phyloP scores from a whole-genome alignment of 2,113 vertebrate species.

The Apodemus sylvaticus region DNA sequence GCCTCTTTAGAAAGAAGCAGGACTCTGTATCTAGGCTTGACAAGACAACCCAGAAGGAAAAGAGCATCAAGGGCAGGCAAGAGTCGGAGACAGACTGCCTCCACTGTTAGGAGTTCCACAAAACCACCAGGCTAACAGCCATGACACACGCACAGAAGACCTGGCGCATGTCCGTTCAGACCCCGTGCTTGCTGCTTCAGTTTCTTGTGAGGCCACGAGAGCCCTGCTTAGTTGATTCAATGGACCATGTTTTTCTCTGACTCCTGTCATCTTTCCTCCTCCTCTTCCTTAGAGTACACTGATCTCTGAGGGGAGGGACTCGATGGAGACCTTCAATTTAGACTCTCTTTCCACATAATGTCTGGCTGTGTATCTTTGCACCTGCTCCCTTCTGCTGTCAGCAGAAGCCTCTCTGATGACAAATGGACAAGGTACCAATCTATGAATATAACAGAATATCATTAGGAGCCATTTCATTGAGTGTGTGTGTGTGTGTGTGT shows the following conservation, averaged over 20 bases:
- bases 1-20: neutral
- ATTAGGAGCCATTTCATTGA: neutral
- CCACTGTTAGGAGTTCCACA: neutral
- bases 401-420: neutral
- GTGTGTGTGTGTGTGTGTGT: neutral
- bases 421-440: neutral
- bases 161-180: too few species aligned
- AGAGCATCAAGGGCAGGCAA: neutral
- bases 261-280: neutral
- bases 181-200: neutral
- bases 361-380: neutral
- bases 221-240: neutral
- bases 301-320: neutral
- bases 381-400: neutral
- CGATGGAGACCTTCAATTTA: neutral
- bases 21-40: too few species aligned
- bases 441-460: neutral
- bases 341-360: too few species aligned
- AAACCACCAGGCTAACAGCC: neutral
- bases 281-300: neutral
- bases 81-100: neutral
- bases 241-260: neutral
- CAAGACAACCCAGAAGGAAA: neutral
- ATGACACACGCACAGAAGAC: neutral
- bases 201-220: neutral